Evolutionary conservation across 2,888 invertebrate genomes (phyloP), one percentile per base, ranked within the genome.

Genomic region (Conops quadrifasciatus): DNA sequence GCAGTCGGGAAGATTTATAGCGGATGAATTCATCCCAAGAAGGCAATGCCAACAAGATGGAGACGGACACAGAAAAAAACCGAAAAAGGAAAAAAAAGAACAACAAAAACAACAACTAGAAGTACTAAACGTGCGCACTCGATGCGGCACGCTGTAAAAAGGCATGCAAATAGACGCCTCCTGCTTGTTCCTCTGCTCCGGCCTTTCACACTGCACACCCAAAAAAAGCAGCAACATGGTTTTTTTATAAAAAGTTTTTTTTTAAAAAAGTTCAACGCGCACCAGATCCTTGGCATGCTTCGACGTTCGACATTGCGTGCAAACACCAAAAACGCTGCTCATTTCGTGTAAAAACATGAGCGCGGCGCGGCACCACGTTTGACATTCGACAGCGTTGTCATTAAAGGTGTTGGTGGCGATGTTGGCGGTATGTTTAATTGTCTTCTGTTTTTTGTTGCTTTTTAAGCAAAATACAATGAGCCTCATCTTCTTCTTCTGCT

Each of bases 11-110:
- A 28, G 67, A 67, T 67, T 67, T 67, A 66, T 66, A 36, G 53
- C 28, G 15, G 67, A 58, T 58, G 67, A 56, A 56, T 67, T 67
- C 56, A 67, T 58, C 67, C 67, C 36, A 56, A 67, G 58, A 56
- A 67, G 67, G 56, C 56, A 56, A 67, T 67, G 58, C 67, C 56
- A 67, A 58, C n/a, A 67, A 67, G 58, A 7, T 19, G 19, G 49
- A 15, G 49, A 49, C 2, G 43, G 15, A 51, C 4, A 30, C 45
- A 11, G 19, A 45, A 30, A 2, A 62, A 60, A 60, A n/a, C 13
- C 36, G n/a, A n/a, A 30, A 59, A 28, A 36, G 19, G n/a, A 11
- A 60, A 60, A 51, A 59, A 30, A 60, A 16, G 36, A 4, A 9
- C 9, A 9, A 9, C 26, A n/a, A 30, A 13, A 26, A 24, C 24